Evolutionary conservation across 1,140 invertebrate genomes (phyloP).

Genomic region (Lethocerus indicus): DNA sequence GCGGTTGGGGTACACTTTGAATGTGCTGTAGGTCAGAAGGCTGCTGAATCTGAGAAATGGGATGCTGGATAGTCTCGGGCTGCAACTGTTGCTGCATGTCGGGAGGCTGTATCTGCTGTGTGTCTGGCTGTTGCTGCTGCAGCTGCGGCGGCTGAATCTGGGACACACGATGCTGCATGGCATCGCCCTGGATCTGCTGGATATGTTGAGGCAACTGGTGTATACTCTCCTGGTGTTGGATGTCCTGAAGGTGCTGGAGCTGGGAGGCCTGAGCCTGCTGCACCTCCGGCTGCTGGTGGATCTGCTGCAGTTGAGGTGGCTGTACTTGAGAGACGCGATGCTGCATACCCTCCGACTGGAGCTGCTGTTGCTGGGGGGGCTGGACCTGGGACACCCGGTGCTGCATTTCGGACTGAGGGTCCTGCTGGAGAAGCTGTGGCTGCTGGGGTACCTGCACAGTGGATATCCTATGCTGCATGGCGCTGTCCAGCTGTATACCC

Average conservation of each 20-base stretch:
- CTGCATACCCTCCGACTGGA: background rate
- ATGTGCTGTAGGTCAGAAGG: background rate
- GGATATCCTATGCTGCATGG: conserved; percentile 8
- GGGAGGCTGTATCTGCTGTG: background rate
- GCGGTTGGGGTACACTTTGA: no score
- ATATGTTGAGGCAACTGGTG: background rate
- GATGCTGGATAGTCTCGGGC: conserved; percentile 20
- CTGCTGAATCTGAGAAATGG: background rate
- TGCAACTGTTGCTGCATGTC: background rate
- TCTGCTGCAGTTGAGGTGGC: background rate
- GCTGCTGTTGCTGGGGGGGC: background rate
- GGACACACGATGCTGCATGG: conserved; percentile 2
- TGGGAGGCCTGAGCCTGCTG: background rate
- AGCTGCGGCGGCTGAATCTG: conserved; percentile 19
- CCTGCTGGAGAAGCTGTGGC: conserved; percentile 8
- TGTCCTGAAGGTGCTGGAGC: background rate
- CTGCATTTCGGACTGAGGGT: background rate
- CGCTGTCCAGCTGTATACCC: conserved; percentile 19
- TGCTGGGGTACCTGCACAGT: conserved; percentile 18
- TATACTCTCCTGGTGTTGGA: background rate
- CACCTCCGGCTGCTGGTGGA: background rate
- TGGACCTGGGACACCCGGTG: background rate
- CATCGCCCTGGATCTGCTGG: conserved; percentile 19
- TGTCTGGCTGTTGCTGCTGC: conserved; percentile 7
- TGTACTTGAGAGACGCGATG: conserved; percentile 5